Evolutionary conservation across 2,888 invertebrate species (phyloP).

Genomic region (Halocaridina rubra): DNA sequence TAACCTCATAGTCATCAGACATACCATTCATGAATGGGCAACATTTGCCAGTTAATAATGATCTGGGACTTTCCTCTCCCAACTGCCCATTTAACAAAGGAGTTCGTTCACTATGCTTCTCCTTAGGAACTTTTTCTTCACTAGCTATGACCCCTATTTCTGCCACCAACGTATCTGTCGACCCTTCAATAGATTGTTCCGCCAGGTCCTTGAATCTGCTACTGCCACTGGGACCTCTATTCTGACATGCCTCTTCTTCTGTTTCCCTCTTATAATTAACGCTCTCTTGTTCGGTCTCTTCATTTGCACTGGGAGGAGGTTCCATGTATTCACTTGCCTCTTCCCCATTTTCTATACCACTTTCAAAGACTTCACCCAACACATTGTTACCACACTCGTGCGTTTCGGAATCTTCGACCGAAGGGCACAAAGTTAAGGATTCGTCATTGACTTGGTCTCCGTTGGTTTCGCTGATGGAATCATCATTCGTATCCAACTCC

Average conservation of each 20-base stretch:
- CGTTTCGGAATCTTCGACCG: slow-evolving; percentile 42
- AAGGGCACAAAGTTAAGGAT: slow-evolving; percentile 46
- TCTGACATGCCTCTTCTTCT: not conserved
- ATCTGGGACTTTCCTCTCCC: slow-evolving; percentile 43
- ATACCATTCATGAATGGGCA: slow-evolving; percentile 42
- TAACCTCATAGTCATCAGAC: slow-evolving; percentile 4
- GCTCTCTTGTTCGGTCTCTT: not conserved
- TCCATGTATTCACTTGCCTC: slow-evolving; percentile 44
- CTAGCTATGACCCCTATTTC: slow-evolving; percentile 46
- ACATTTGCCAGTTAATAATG: slow-evolving; percentile 39
- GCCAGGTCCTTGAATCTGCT: slow-evolving; percentile 29
- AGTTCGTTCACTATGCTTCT: slow-evolving; percentile 22
- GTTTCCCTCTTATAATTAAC: not conserved
- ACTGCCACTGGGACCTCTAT: not conserved
- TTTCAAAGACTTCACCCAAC: slow-evolving; percentile 29
- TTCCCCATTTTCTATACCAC: slow-evolving; percentile 42
- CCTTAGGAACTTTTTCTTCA: slow-evolving; percentile 37
- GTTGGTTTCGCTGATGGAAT: slow-evolving; percentile 40
- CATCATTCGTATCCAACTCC: slow-evolving; percentile 41
- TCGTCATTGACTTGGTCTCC: slow-evolving; percentile 43
- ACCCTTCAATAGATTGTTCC: slow-evolving; percentile 51
- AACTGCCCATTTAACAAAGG: slow-evolving; percentile 31
- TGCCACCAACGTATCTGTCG: slow-evolving; percentile 54
- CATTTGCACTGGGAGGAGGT: not conserved
- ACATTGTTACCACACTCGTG: slow-evolving; percentile 34